phyloP scores from a whole-genome alignment of 2,113 vertebrate species.

The Entelurus aequoreus region DNA sequence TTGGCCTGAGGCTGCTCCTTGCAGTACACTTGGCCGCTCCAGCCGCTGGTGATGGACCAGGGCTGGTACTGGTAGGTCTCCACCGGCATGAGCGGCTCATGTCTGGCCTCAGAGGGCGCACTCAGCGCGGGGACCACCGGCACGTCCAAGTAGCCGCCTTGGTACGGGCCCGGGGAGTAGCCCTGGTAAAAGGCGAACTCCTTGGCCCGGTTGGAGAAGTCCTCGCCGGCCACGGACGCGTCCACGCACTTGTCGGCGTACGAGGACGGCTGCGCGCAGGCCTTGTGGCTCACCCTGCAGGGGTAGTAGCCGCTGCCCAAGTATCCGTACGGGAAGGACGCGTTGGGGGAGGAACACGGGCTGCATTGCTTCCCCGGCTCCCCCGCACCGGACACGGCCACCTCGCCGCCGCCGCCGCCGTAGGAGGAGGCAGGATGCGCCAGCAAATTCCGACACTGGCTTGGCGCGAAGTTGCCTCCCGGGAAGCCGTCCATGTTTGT shows the following conservation, averaged over 20 bases:
- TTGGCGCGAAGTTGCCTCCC: slow-evolving; percentile 87
- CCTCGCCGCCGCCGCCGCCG: slow-evolving; percentile 81
- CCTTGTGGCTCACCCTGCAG: slow-evolving; percentile 92
- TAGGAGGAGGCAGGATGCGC: slow-evolving; percentile 88
- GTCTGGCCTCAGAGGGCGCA: slow-evolving; percentile 84
- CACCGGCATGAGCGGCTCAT: slow-evolving; percentile 89
- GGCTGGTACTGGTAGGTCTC: slow-evolving; percentile 98
- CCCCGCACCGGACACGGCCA: slow-evolving; percentile 83
- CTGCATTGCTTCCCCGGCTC: slow-evolving; percentile 96
- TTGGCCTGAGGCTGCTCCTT: slow-evolving; percentile 93
- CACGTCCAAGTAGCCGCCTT: slow-evolving; percentile 92
- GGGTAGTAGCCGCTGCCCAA: slow-evolving; percentile 96
- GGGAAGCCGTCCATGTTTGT: slow-evolving; percentile 94
- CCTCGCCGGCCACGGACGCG: slow-evolving; percentile 87
- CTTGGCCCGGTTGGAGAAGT: slow-evolving; percentile 90
- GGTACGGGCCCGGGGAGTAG: slow-evolving; percentile 89
- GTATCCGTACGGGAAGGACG: slow-evolving; percentile 94
- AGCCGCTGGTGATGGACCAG: slow-evolving; percentile 92
- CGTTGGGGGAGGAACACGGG: slow-evolving; percentile 87
- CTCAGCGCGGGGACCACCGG: slow-evolving; percentile 89
- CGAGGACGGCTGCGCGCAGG: slow-evolving; percentile 85
- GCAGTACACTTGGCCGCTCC: slow-evolving; percentile 97
- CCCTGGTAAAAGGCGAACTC: slow-evolving; percentile 98
- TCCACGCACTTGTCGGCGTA: slow-evolving; percentile 95
- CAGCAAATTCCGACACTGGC: slow-evolving; percentile 95